These are phyloP conservation scores for Pelecanus crispus DNA, from an alignment of 2,113 vertebrate genomes.

Conservation along the genomic window DNA sequence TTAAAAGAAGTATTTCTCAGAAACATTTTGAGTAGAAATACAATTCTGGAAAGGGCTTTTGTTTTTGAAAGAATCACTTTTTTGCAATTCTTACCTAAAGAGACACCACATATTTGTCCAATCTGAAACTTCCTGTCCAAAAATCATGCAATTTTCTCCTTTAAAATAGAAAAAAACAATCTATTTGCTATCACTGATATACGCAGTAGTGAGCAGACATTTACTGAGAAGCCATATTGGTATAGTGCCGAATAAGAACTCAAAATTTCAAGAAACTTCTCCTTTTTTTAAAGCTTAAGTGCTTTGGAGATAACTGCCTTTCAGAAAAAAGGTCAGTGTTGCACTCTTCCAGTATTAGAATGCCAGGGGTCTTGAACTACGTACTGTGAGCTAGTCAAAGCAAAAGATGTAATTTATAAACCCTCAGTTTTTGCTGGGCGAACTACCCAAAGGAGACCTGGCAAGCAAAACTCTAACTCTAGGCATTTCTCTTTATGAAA, in stretches of 20 bases:
- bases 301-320: background rate
- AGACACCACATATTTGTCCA: background rate
- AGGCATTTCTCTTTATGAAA: background rate
- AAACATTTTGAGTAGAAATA: background rate
- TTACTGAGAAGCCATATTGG: background rate
- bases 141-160: background rate
- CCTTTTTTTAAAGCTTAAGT: background rate
- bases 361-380: background rate
- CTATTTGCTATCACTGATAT: background rate
- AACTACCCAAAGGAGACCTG: background rate
- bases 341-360: background rate
- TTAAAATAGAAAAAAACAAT: background rate
- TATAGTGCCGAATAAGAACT: background rate
- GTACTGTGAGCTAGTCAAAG: background rate
- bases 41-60: background rate
- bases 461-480: background rate
- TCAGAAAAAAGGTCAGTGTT: background rate
- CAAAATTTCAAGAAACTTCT: background rate
- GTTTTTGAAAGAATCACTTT: background rate
- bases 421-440: background rate
- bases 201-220: background rate
- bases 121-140: background rate
- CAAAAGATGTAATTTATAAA: background rate
- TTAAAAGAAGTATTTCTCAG: background rate
- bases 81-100: background rate